Base-by-base conservation (phyloP, 1,140 invertebrate species). In the Drosophila takahashii region DNA sequence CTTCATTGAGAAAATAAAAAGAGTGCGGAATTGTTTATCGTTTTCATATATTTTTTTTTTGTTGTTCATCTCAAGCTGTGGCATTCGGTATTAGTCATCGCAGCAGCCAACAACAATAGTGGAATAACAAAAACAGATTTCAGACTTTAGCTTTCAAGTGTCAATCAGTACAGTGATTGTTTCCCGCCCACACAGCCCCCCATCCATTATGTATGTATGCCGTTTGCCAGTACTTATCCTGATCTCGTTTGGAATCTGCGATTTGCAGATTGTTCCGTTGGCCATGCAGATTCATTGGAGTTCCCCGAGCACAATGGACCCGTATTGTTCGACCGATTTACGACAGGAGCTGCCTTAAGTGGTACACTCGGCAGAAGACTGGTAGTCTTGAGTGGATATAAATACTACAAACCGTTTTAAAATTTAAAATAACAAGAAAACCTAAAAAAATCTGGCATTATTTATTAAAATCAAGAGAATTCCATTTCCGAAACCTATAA, bases 281-380 rank as follows among this genome's bases (percentile, higher is more conserved):
- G 73, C 62, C 78, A 81, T 39, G 78, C 78, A 70, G 59, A 65
- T 61, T 59, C 42, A 75, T 81, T 44, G 64, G 54, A 22, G 32
- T 53, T 42, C 45, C 47, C 45, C 47, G 34, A 50, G 52, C 54
- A 80, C 76, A 80, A 80, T 75, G 70, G 44, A 44, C 39, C 47
- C 34, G 53, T 61, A 77, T 81, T 81, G 79, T 81, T 66, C 53
- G 64, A 9, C 41, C 51, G 60, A 73, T 79, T 79, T 73, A 69
- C 75, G 47, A 50, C 47, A 42, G 36, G 22, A 56, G 37, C n/a
- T 41, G 59, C 27, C 16, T 41, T 32, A 10, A 50, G 16, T 32
- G 4, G 9, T 32, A 15, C 47, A 52, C 26, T 52, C 22, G 2
- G 4, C 26, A 22, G 18, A 58, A 45, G 45, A 10, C 15, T 41